phyloP scores from a whole-genome alignment of 35 echinoderm and acorn worm genomes.

The Ptychodera flava region DNA sequence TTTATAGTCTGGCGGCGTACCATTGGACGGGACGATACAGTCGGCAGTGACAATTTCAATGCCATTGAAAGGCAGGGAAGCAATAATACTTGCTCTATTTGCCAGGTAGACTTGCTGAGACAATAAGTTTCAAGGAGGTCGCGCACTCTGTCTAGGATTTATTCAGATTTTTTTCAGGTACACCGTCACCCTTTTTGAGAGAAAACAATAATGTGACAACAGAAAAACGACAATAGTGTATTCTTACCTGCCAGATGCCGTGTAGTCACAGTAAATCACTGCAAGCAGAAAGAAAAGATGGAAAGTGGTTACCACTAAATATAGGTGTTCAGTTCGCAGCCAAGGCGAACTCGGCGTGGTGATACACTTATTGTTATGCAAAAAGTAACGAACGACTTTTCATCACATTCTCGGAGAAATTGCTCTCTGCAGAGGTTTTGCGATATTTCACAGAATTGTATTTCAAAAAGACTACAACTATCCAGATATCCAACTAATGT shows the following conservation, averaged over 20 bases:
- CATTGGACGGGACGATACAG: no score
- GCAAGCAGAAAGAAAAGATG: constrained; percentile 33
- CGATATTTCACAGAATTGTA: neutral
- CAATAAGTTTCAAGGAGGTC: neutral
- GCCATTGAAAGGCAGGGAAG: no score
- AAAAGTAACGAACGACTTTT: neutral
- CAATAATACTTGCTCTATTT: no score
- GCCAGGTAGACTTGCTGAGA: no score
- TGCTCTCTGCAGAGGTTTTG: neutral
- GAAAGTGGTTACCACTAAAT: no score
- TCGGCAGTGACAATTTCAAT: no score
- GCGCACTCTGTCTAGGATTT: neutral
- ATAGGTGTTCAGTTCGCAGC: neutral
- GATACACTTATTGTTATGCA: neutral
- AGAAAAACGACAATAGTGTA: neutral
- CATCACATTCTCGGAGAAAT: neutral
- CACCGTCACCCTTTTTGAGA: neutral
- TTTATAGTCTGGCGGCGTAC: no score
- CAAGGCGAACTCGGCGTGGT: neutral
- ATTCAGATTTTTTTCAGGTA: neutral
- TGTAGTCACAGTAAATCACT: constrained; percentile 88
- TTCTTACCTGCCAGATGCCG: constrained; percentile 81
- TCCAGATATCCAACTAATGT: no score
- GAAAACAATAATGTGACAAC: neutral
- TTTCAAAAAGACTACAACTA: no score